Evolutionary conservation across 2,888 invertebrate species (phyloP).

Genomic region (Stenodema calcarata): DNA sequence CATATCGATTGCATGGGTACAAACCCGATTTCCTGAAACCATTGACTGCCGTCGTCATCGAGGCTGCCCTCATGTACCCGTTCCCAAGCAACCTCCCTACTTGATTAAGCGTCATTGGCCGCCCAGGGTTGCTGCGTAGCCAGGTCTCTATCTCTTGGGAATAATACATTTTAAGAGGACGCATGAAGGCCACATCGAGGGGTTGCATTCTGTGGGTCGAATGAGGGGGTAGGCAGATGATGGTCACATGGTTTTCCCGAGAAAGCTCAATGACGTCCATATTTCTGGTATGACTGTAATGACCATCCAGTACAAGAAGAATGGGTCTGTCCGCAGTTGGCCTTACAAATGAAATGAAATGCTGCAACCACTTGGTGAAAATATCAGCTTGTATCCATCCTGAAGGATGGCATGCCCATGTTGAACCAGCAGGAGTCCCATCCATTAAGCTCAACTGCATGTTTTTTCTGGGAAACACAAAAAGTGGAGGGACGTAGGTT

Average conservation of each 20-base stretch:
- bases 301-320: too few relatives aligned
- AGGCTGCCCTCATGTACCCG: conserved; percentile 57
- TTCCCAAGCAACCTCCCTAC: conserved; percentile 53
- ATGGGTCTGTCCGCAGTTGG: too few relatives aligned
- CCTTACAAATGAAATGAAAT: conserved; percentile 58
- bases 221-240: too few relatives aligned
- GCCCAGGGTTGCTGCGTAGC: conserved; percentile 56
- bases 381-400: conserved; percentile 59
- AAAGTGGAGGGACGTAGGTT: too few relatives aligned
- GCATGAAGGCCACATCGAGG: too few relatives aligned
- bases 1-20: conserved; percentile 57
- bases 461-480: too few relatives aligned
- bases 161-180: conserved; percentile 51
- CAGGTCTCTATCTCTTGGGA: conserved; percentile 45
- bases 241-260: conserved; percentile 47
- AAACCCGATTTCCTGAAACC: conserved; percentile 58
- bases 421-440: conserved; percentile 58
- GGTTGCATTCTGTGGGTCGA: too few relatives aligned
- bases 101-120: conserved; percentile 53
- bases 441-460: too few relatives aligned
- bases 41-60: conserved; percentile 54
- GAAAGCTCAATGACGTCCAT: conserved; percentile 38
- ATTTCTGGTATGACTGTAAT: too few relatives aligned
- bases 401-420: conserved; percentile 53
- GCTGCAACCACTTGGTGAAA: conserved; percentile 59